These are phyloP conservation scores for Furcifer pardalis DNA, from an alignment of 2,797 vertebrate species.

Conservation along the genomic window DNA sequence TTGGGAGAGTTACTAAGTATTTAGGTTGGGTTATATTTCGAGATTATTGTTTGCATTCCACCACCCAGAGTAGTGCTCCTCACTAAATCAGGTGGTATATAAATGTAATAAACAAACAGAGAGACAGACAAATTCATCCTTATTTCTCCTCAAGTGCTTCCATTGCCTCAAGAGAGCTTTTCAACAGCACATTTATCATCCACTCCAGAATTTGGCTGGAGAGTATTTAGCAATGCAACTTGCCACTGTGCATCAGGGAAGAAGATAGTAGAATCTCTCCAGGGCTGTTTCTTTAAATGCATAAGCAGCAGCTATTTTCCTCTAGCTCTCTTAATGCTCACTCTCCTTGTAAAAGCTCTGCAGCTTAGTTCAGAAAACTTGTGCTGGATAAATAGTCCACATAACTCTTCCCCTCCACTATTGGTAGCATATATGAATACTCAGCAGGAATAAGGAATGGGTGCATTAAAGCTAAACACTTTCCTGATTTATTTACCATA, in stretches of 20 bases:
- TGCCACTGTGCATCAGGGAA: background rate
- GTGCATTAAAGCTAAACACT: background rate
- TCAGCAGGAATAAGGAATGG: background rate
- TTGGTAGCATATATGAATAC: background rate
- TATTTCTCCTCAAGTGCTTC: background rate
- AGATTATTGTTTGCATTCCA: too few species aligned
- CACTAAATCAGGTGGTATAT: too few species aligned
- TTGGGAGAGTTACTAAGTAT: too few species aligned
- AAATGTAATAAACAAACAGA: too few species aligned
- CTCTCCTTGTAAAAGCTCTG: background rate
- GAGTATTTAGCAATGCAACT: background rate
- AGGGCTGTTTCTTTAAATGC: background rate
- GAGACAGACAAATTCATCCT: background rate
- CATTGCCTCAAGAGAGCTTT: background rate
- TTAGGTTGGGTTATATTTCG: too few species aligned
- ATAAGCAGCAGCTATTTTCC: background rate
- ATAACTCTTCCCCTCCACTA: background rate
- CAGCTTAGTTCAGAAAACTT: slow-evolving; percentile 1
- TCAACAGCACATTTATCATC: background rate
- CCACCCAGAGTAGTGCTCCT: too few species aligned
- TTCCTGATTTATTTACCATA: background rate
- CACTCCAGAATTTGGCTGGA: background rate
- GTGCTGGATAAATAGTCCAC: background rate
- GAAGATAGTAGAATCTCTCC: background rate
- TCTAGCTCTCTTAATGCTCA: background rate